phyloP scores from a whole-genome alignment of 1,140 invertebrate genomes.

The Metopolophium dirhodum region DNA sequence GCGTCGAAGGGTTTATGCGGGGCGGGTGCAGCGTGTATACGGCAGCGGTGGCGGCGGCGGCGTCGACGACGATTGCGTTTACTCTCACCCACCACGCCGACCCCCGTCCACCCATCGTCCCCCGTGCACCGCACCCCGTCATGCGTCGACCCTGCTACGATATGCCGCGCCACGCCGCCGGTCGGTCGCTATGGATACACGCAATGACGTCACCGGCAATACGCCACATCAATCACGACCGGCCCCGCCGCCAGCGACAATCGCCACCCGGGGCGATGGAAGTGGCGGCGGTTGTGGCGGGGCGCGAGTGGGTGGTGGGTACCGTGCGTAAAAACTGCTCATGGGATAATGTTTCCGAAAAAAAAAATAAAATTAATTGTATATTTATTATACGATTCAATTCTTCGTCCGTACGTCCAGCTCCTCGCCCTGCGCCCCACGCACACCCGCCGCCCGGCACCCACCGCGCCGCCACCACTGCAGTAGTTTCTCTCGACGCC shows the following conservation, averaged over 20 bases:
- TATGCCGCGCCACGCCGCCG: neutral
- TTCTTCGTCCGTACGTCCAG: neutral
- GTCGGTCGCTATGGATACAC: conserved; percentile 43
- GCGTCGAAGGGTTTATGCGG: neutral
- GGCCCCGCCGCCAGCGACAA: neutral
- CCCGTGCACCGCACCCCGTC: neutral
- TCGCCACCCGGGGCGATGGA: neutral
- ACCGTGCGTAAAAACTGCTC: neutral
- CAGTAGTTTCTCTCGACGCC: neutral
- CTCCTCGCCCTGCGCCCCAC: no score
- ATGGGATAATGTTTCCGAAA: conserved; percentile 32
- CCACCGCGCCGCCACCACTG: neutral
- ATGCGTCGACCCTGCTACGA: neutral
- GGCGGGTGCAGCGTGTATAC: neutral
- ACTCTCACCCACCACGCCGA: neutral
- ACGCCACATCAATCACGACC: conserved; percentile 52
- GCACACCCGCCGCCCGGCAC: neutral
- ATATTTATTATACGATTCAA: neutral
- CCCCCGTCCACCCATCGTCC: neutral
- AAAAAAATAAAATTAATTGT: conserved; percentile 32
- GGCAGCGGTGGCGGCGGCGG: neutral
- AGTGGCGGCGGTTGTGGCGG: no score
- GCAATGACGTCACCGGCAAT: conserved; percentile 52
- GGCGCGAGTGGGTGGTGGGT: neutral
- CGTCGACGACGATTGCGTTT: neutral